phyloP scores from a whole-genome alignment of 2,888 invertebrate genomes.

The Cerceris rybyensis region DNA sequence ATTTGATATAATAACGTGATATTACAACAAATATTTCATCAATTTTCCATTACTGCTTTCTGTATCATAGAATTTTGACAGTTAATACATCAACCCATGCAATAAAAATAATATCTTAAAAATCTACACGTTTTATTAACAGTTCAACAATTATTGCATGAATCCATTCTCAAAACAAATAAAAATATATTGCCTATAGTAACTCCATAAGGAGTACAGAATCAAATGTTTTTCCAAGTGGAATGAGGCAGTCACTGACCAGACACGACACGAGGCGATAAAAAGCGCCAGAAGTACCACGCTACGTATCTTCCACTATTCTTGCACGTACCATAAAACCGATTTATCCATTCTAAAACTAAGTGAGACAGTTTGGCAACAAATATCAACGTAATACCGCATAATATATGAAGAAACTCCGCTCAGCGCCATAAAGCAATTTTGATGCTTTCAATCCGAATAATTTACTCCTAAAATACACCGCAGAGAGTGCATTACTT shows the following conservation, averaged over 20 bases:
- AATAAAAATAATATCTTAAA: no score
- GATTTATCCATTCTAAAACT: not conserved
- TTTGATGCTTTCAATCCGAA: slow-evolving; percentile 38
- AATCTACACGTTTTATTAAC: no score
- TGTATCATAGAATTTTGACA: no score
- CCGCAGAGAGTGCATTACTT: not conserved
- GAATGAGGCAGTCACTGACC: not conserved
- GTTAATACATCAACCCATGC: no score
- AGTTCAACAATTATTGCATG: no score
- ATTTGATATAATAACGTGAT: no score
- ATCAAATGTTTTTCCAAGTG: not conserved
- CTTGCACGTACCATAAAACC: not conserved
- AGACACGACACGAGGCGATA: not conserved
- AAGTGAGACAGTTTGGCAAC: slow-evolving; percentile 7
- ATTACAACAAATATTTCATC: no score
- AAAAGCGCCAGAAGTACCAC: not conserved
- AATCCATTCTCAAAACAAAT: no score
- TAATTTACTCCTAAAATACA: slow-evolving; percentile 36
- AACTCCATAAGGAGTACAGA: not conserved
- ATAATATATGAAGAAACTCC: slow-evolving; percentile 5
- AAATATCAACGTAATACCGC: slow-evolving; percentile 36
- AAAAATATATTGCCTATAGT: no score
- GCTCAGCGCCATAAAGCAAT: slow-evolving; percentile 48
- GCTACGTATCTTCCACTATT: not conserved
- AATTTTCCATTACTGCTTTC: no score